phyloP scores from a whole-genome alignment of 1,140 invertebrate species.

The Panonychus citri region DNA sequence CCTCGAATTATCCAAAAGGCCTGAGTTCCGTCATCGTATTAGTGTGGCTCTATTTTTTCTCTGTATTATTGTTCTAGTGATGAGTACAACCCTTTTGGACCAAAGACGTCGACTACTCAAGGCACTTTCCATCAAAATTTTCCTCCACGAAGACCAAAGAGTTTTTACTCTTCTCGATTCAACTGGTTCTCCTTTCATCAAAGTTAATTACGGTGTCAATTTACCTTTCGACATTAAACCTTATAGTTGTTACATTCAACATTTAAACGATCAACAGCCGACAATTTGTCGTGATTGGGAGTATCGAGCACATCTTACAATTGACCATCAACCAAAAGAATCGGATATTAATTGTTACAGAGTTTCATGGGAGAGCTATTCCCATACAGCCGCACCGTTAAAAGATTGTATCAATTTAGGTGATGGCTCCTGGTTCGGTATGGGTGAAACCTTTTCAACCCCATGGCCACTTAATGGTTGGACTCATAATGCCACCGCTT shows the following conservation, averaged over 20 bases:
- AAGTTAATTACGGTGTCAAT: conserved; percentile 9
- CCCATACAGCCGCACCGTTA: conserved; percentile 29
- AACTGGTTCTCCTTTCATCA: conserved; percentile 10
- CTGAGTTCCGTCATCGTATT: conserved; percentile 15
- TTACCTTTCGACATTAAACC: conserved; percentile 14
- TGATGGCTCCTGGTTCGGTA: conserved; percentile 24
- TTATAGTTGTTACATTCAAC: conserved; percentile 9
- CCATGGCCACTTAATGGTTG: conserved; percentile 53
- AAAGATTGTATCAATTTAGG: conserved; percentile 57
- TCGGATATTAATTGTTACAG: conserved; percentile 36
- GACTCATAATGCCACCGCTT: conserved; percentile 42
- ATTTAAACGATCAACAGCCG: not conserved
- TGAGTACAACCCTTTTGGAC: conserved; percentile 6
- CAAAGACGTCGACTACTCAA: conserved; percentile 9
- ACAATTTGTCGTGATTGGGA: conserved; percentile 16
- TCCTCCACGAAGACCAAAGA: conserved; percentile 2
- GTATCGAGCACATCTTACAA: conserved; percentile 13
- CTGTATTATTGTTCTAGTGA: not conserved
- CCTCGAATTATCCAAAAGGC: conserved; percentile 7
- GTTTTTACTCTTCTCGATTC: conserved; percentile 10
- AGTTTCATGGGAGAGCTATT: conserved; percentile 46
- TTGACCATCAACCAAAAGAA: conserved; percentile 10
- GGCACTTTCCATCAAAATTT: not conserved
- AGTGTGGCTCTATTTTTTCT: conserved; percentile 7
- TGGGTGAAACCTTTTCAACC: conserved; percentile 40